Conservation (phyloP, 2,888 invertebrate genomes). For the Acleris emargana region DNA sequence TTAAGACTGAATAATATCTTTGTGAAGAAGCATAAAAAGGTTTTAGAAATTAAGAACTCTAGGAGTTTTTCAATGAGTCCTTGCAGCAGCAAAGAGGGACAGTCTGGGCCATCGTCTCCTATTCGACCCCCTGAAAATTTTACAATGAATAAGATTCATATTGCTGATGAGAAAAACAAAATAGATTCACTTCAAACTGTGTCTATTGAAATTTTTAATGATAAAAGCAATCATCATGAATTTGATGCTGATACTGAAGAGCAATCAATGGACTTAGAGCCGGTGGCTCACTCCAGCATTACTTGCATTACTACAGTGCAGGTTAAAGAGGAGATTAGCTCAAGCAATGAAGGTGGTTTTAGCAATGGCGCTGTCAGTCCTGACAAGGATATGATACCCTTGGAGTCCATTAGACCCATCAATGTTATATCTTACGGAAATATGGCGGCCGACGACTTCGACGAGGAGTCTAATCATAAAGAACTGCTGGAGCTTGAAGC, state of each 20-base stretch:
- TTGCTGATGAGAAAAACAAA: constrained; percentile 47
- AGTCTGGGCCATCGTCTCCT: constrained; percentile 56
- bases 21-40: constrained; percentile 75
- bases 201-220: constrained; percentile 61
- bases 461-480: constrained; percentile 70
- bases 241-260: constrained; percentile 72
- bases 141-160: constrained; percentile 60
- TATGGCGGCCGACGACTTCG: constrained; percentile 64
- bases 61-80: constrained; percentile 47
- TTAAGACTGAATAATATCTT: constrained; percentile 72
- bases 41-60: constrained; percentile 74
- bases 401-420: constrained; percentile 70
- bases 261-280: constrained; percentile 72
- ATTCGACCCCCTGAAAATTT: constrained; percentile 63
- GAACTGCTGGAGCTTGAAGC: constrained; percentile 72
- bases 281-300: constrained; percentile 54
- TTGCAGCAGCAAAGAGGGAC: constrained; percentile 39
- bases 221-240: constrained; percentile 54
- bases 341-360: constrained; percentile 65
- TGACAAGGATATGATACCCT: constrained; percentile 53
- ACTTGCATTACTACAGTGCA: constrained; percentile 54
- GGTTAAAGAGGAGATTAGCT: constrained; percentile 72
- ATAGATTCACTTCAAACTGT: constrained; percentile 57
- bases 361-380: constrained; percentile 60
- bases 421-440: constrained; percentile 72